Base-by-base conservation (phyloP, 1,140 invertebrate genomes). In the Drosophila aff. region DNA sequence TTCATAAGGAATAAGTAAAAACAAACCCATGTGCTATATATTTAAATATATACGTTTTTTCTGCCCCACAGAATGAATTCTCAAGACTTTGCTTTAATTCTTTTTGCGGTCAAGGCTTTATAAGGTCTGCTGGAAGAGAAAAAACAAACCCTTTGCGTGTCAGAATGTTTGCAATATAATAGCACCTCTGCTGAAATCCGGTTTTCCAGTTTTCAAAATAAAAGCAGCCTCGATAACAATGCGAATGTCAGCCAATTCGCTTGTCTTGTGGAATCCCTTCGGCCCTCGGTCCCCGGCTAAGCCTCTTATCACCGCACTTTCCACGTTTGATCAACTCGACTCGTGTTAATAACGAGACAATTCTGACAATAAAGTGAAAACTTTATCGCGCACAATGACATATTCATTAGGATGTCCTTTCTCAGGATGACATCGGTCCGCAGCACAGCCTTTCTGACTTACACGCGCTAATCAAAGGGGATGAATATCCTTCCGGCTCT, bases 341-440 rank as follows among this genome's bases (percentile, higher is more conserved):
- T 76, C 55, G 75, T 75, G 73, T 76, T 76, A 76, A 76, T 76
- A 76, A 76, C 75, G 63, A 76, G 62, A 77, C 75, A 77, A 60
- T 76, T 77, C 73, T 61, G 75, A 77, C 75, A 77, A 77, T 77
- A 77, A 77, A 77, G 74, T 77, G 63, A 76, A 77, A 76, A 76
- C 64, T 76, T 77, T 77, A 77, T 77, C 73, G 75, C 57, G 73
- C 63, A 67, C 72, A 57, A 47, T 77, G 75, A 77, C 75, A 77
- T 77, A 76, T 77, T 77, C 75, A 77, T 77, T 77, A 67, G 72
- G 63, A 66, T 76, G 75, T 77, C 75, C 73, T 77, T 77, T 77
- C 55, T 77, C 75, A 77, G 63, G 57, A 76, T 77, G 75, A 77
- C 75, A 68, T 68, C 75, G 74, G 75, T 77, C 73, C 23, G 21